Conservation (phyloP, 2,888 invertebrate genomes). For the Drosophila nigricruria region DNA sequence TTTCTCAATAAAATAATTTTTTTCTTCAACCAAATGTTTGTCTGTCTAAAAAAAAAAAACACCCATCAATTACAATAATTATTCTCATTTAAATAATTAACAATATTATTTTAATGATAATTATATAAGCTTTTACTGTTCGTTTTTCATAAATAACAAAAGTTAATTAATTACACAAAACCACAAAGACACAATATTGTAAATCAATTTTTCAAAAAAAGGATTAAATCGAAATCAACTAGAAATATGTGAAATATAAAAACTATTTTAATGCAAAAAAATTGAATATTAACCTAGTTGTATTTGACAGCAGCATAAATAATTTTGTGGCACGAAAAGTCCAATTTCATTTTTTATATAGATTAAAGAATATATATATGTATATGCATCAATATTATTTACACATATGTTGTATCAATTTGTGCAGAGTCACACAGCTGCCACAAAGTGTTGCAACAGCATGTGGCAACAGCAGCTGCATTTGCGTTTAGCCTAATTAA, state of each 20-base stretch:
- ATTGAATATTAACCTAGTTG: neutral
- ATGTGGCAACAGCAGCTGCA: slow-evolving; percentile 17
- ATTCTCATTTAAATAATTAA: slow-evolving; percentile 6
- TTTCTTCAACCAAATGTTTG: too few species aligned
- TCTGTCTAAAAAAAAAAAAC: neutral
- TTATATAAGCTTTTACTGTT: neutral
- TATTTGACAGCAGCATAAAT: slow-evolving; percentile 11
- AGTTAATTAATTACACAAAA: slow-evolving; percentile 9
- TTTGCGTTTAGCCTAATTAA: slow-evolving; percentile 57
- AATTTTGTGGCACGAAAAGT: neutral
- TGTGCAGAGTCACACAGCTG: slow-evolving; percentile 2
- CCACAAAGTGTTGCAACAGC: slow-evolving; percentile 19
- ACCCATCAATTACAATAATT: slow-evolving; percentile 1
- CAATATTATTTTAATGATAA: slow-evolving; percentile 7
- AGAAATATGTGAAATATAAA: neutral
- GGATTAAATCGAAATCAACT: neutral
- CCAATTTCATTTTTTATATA: slow-evolving; percentile 2
- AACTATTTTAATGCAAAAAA: neutral
- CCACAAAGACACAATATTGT: slow-evolving; percentile 2
- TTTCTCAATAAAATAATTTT: too few species aligned
- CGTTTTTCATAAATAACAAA: slow-evolving; percentile 1
- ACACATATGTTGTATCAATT: slow-evolving; percentile 4
- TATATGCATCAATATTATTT: slow-evolving; percentile 6
- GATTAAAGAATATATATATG: neutral
- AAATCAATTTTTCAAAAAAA: slow-evolving; percentile 2